Evolutionary conservation across 2,888 invertebrate species (phyloP).

Genomic region (Laothoe populi): DNA sequence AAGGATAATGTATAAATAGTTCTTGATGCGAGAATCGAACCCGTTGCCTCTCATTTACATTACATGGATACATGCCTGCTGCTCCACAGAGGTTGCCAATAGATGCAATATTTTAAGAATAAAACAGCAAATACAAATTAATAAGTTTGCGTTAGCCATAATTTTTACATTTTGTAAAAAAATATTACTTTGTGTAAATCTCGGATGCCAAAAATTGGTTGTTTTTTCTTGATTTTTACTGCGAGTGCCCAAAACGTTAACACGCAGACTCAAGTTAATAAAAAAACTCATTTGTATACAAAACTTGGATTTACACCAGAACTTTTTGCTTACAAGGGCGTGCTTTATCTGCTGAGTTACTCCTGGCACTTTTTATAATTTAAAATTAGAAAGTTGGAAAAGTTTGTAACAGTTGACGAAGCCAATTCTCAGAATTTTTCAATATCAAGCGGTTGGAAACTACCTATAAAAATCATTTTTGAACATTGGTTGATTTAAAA

Average conservation of each 20-base stretch:
- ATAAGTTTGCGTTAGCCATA: neutral
- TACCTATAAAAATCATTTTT: conserved; percentile 7
- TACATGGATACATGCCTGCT: no score
- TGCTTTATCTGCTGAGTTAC: conserved; percentile 10
- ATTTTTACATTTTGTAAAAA: no score
- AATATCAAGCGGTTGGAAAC: conserved; percentile 14
- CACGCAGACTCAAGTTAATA: conserved; percentile 16
- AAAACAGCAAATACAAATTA: neutral
- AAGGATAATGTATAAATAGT: no score
- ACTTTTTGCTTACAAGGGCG: conserved; percentile 22
- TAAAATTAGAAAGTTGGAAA: conserved; percentile 23
- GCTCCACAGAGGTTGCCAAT: no score
- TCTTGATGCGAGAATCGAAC: no score
- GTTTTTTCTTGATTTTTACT: conserved; percentile 8
- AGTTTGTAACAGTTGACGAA: conserved; percentile 24
- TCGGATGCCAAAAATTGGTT: neutral
- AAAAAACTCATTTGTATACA: conserved; percentile 23
- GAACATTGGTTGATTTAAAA: neutral
- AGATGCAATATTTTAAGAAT: no score
- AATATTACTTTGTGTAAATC: neutral
- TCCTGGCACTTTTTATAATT: conserved; percentile 2
- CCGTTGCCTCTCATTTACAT: no score
- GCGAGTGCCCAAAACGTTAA: conserved; percentile 5
- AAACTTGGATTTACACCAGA: conserved; percentile 22
- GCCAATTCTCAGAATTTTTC: conserved; percentile 22